These are phyloP conservation scores for Dendroctonus valens DNA, from an alignment of 1,140 invertebrate genomes.

Conservation along the genomic window DNA sequence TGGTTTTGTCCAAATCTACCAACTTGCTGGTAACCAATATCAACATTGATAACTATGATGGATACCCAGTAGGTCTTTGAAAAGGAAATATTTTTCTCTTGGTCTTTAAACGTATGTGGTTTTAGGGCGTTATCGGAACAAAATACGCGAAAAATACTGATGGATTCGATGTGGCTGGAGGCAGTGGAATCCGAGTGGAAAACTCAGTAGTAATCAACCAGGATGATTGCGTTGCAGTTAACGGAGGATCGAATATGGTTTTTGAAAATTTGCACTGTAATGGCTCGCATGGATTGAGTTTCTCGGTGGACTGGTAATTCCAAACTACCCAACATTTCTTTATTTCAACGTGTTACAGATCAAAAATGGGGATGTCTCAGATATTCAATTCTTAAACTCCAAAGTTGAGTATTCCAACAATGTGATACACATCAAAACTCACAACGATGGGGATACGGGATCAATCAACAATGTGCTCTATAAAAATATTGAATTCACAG, in stretches of 20 bases:
- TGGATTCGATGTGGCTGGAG: constrained; percentile 23
- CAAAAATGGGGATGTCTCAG: constrained; percentile 4
- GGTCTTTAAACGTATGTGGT: neutral
- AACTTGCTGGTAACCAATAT: constrained; percentile 12
- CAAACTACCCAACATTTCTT: neutral
- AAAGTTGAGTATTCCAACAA: constrained; percentile 14
- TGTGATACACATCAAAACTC: constrained; percentile 30
- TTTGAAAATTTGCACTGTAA: constrained; percentile 30
- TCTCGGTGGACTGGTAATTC: constrained; percentile 5
- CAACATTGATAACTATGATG: constrained; percentile 20
- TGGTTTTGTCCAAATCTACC: neutral
- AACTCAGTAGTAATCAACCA: constrained; percentile 26
- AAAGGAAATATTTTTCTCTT: neutral
- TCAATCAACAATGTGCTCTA: constrained; percentile 19
- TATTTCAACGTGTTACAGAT: neutral
- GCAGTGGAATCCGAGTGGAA: constrained; percentile 5
- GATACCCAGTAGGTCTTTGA: constrained; percentile 16
- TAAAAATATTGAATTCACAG: constrained; percentile 23
- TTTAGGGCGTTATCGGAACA: constrained; percentile 1
- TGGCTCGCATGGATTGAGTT: constrained; percentile 31
- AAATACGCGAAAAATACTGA: constrained; percentile 28
- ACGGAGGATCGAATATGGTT: constrained; percentile 8
- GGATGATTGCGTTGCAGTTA: constrained; percentile 33
- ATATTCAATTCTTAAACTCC: constrained; percentile 25
- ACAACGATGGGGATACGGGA: constrained; percentile 17